Conservation (phyloP, 1,140 invertebrate genomes). For the Danaus plexippus region DNA sequence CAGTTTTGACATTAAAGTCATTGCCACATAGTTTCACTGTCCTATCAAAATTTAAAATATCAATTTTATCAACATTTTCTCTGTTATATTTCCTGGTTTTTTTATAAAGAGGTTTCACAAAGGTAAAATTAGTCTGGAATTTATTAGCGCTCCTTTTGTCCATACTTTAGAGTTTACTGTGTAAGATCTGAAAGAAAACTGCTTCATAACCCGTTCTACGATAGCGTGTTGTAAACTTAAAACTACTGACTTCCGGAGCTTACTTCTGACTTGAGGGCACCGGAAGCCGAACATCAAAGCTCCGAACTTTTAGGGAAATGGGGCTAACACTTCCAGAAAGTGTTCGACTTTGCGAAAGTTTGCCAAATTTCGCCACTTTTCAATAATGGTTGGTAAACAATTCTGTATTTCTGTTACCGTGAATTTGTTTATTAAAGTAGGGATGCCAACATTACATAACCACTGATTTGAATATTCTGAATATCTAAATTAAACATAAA, state of each 20-base stretch:
- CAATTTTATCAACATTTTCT: conserved; percentile 27
- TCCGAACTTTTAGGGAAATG: conserved; percentile 31
- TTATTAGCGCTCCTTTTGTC: conserved; percentile 33
- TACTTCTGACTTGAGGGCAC: conserved; percentile 17
- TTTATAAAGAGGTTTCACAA: conserved; percentile 51
- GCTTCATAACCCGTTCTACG: conserved; percentile 23
- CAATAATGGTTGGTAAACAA: neutral
- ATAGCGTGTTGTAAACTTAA: conserved; percentile 40
- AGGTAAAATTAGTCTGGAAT: conserved; percentile 44
- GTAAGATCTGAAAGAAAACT: conserved; percentile 31
- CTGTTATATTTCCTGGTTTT: conserved; percentile 30
- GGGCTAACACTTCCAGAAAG: conserved; percentile 25
- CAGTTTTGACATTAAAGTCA: conserved; percentile 37
- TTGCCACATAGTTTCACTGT: conserved; percentile 42
- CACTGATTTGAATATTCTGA: too few relatives aligned
- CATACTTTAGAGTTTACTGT: conserved; percentile 32
- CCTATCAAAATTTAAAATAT: conserved; percentile 37
- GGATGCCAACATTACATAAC: too few relatives aligned
- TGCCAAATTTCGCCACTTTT: neutral
- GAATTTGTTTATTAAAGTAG: conserved; percentile 6
- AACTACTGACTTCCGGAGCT: conserved; percentile 35
- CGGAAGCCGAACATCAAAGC: conserved; percentile 32
- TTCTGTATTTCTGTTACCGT: neutral
- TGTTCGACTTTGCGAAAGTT: conserved; percentile 19
- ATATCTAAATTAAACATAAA: too few relatives aligned